Conservation (phyloP, 2,797 vertebrate species). For the Cossypha caffra region DNA sequence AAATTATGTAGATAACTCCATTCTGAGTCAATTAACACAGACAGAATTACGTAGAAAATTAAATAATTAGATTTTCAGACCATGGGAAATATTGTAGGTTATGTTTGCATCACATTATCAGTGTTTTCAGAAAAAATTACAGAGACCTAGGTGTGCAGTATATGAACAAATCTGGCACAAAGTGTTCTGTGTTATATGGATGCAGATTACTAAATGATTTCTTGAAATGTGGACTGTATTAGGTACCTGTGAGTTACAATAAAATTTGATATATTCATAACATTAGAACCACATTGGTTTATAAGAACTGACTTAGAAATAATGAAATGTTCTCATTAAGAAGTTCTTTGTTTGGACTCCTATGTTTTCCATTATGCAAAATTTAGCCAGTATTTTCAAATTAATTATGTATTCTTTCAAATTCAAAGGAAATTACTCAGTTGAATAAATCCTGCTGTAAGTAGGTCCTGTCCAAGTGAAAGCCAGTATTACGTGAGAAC, state of each 20-base stretch:
- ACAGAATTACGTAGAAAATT: not conserved
- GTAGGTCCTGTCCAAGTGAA: not conserved
- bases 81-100: not conserved
- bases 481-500: not conserved
- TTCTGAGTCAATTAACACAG: not conserved
- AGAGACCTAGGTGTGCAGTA: not conserved
- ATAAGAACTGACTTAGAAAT: not conserved
- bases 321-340: not conserved
- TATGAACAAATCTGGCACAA: not conserved
- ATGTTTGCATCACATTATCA: not conserved
- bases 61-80: not conserved
- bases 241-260: not conserved
- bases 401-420: not conserved
- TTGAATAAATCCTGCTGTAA: constrained; percentile 6
- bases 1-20: not conserved
- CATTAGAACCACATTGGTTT: not conserved
- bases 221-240: not conserved
- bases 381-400: not conserved
- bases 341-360: not conserved
- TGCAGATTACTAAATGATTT: not conserved
- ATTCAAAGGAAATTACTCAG: constrained; percentile 10
- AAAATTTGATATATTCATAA: not conserved
- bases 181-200: not conserved
- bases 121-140: not conserved
- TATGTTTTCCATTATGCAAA: not conserved